These are phyloP conservation scores for Lepidotrigona ventralis DNA, from an alignment of 1,140 invertebrate genomes.

Conservation along the genomic window DNA sequence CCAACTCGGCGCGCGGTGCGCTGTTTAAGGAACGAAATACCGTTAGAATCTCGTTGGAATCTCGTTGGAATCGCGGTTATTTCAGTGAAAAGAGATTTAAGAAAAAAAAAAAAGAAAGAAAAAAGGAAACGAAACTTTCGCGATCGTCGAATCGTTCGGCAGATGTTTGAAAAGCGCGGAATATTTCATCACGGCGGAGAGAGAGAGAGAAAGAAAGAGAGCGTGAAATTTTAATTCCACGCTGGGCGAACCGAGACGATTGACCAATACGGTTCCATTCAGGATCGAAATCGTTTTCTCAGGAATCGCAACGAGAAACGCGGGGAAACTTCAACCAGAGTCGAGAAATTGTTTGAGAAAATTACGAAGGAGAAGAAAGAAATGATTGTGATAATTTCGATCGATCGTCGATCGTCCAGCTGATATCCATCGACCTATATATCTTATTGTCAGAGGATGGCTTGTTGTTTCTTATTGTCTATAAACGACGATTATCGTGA, in stretches of 20 bases:
- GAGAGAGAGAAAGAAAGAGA: too few relatives aligned
- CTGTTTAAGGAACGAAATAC: not conserved
- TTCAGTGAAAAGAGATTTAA: not conserved
- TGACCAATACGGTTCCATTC: not conserved
- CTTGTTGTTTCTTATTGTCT: not conserved
- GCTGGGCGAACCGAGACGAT: constrained; percentile 3
- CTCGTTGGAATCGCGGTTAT: not conserved
- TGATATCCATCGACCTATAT: not conserved
- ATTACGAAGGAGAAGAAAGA: not conserved
- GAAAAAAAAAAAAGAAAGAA: too few relatives aligned
- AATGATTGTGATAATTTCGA: not conserved
- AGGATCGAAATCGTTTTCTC: not conserved
- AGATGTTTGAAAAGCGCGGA: not conserved
- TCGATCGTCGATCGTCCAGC: not conserved
- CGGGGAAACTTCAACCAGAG: not conserved
- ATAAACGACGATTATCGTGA: not conserved
- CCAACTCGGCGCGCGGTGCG: too few relatives aligned
- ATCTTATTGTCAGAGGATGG: not conserved
- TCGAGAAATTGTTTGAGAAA: not conserved
- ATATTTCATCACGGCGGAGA: constrained; percentile 1
- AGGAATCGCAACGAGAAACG: too few relatives aligned
- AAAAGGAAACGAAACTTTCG: not conserved
- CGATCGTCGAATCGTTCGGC: not conserved
- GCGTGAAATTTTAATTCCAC: constrained; percentile 34
- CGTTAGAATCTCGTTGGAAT: not conserved